Conservation (phyloP, 2,797 vertebrate species). For the Lerista edwardsae region DNA sequence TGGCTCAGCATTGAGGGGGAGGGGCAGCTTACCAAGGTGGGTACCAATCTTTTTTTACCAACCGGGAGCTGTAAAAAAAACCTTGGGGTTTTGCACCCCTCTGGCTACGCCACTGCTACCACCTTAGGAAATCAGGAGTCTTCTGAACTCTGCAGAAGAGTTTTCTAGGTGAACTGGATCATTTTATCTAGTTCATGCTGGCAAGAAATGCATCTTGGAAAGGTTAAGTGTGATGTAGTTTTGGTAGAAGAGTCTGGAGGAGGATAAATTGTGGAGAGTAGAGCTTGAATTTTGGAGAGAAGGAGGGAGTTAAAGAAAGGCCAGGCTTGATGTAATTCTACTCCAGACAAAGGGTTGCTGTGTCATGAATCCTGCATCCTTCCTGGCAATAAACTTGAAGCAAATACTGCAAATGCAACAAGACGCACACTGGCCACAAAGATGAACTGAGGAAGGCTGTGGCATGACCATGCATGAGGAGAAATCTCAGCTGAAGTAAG, state of each 20-base stretch:
- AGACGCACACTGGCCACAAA: background rate
- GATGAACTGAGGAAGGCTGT: background rate
- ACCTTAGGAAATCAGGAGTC: no score
- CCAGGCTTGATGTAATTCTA: background rate
- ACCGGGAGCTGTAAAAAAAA: no score
- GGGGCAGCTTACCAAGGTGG: no score
- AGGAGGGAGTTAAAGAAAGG: background rate
- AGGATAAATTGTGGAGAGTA: no score
- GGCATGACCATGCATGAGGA: background rate
- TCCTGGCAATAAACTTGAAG: background rate
- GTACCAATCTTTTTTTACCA: no score
- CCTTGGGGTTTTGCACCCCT: no score
- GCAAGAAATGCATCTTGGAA: background rate
- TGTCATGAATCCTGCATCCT: background rate
- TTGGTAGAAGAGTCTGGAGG: background rate
- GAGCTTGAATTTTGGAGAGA: background rate
- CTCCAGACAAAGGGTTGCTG: background rate
- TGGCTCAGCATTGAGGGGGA: no score
- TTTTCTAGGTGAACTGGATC: no score
- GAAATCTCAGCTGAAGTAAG: background rate
- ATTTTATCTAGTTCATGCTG: background rate
- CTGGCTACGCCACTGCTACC: no score
- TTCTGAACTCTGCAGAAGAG: background rate
- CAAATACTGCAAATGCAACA: background rate
- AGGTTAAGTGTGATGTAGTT: background rate